Conservation (phyloP, 2,113 vertebrate genomes). For the Herpailurus yagouaroundi region DNA sequence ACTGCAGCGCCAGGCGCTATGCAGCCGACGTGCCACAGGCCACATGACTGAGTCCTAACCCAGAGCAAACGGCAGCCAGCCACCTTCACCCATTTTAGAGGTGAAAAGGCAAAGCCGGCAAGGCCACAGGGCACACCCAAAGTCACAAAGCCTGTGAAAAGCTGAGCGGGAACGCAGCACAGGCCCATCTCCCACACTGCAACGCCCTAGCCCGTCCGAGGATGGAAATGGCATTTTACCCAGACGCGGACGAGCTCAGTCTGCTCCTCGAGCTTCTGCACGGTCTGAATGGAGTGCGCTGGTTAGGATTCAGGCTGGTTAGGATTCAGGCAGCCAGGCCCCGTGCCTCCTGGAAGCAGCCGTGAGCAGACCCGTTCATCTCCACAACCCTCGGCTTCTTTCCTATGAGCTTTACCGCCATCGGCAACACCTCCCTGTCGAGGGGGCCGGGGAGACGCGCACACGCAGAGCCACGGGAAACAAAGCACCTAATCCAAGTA, state of each 20-base stretch:
- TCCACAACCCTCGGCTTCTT: not conserved
- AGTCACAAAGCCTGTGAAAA: not conserved
- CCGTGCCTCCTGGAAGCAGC: not conserved
- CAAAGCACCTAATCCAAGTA: not conserved
- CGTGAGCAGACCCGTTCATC: not conserved
- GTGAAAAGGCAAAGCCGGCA: not conserved
- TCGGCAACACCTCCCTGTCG: too few species aligned
- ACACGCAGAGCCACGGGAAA: accelerated
- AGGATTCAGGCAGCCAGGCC: too few species aligned
- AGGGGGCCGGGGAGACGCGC: too few species aligned
- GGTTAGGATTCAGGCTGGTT: not conserved
- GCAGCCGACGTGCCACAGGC: accelerated
- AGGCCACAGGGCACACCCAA: not conserved
- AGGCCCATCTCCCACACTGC: not conserved
- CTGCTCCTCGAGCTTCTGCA: not conserved
- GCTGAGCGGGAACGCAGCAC: accelerated
- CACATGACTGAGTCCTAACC: accelerated
- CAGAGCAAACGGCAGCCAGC: not conserved
- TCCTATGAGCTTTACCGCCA: not conserved
- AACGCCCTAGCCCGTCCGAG: accelerated
- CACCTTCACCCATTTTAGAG: not conserved
- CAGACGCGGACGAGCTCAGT: not conserved
- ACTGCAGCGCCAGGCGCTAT: accelerated
- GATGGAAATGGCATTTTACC: accelerated
- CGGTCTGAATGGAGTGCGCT: not conserved